Percentiles rank a stretch among this genome's conserved stretches.
These are phyloP conservation scores for Amaurobius ferox DNA, from an alignment of 2,888 invertebrate genomes.

Conservation along the genomic window DNA sequence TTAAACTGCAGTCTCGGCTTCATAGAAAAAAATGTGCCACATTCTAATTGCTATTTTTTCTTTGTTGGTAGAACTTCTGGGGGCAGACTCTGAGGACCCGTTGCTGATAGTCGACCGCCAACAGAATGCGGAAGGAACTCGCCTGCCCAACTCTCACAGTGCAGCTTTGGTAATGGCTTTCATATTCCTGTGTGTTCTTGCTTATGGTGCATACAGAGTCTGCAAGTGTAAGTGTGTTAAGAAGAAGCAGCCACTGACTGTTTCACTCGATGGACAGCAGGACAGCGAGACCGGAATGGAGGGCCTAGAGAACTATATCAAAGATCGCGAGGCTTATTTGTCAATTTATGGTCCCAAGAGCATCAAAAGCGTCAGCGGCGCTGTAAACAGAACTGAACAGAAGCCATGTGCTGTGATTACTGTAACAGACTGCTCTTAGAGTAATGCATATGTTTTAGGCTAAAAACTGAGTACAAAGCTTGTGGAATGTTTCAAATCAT, in stretches of 20 bases:
- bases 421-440: too few species aligned
- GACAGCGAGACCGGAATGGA: neutral
- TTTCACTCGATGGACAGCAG: neutral
- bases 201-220: slow-evolving; percentile 32
- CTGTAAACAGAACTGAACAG: neutral
- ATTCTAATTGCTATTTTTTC: neutral
- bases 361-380: neutral
- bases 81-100: slow-evolving; percentile 13
- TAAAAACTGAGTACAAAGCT: too few species aligned
- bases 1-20: too few species aligned
- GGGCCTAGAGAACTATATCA: slow-evolving; percentile 28
- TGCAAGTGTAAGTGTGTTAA: slow-evolving; percentile 22
- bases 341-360: slow-evolving; percentile 46
- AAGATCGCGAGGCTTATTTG: slow-evolving; percentile 40
- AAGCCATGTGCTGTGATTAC: too few species aligned
- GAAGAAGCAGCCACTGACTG: slow-evolving; percentile 8
- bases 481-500: too few species aligned
- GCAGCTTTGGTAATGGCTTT: slow-evolving; percentile 54
- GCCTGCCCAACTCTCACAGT: slow-evolving; percentile 50
- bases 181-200: slow-evolving; percentile 36
- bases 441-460: too few species aligned
- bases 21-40: too few species aligned
- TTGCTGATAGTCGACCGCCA: slow-evolving; percentile 15
- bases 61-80: neutral
- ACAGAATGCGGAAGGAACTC: slow-evolving; percentile 5